Conservation (phyloP, 2,113 vertebrate species). For the Misgurnus mizolepis region DNA sequence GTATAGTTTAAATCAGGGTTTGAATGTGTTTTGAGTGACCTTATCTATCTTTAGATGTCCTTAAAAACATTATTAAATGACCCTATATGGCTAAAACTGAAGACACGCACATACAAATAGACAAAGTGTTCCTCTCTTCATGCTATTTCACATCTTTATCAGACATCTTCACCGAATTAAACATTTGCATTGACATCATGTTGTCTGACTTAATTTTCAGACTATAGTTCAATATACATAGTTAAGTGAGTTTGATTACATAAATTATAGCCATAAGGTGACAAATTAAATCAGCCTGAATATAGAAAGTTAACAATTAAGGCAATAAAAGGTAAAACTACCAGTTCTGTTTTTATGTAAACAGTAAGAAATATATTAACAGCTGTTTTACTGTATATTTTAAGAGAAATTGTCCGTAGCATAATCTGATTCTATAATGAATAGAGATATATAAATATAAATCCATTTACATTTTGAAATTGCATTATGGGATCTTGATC, state of each 20-base stretch:
- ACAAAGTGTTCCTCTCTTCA: neutral
- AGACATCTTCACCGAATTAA: neutral
- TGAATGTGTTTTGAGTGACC: slow-evolving; percentile 12
- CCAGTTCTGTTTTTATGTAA: too few species aligned
- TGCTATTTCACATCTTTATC: neutral
- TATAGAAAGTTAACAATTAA: neutral
- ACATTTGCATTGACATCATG: neutral
- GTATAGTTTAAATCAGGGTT: neutral
- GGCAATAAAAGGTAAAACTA: neutral
- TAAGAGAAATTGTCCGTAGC: too few species aligned
- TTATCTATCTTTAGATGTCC: slow-evolving; percentile 7
- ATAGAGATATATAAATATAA: too few species aligned
- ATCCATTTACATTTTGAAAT: neutral
- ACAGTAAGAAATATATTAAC: too few species aligned
- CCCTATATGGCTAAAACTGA: neutral
- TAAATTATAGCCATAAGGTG: neutral
- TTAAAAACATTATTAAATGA: neutral
- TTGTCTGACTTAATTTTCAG: neutral
- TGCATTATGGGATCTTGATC: neutral
- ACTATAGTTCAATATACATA: too few species aligned
- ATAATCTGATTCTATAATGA: too few species aligned
- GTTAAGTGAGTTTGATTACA: neutral
- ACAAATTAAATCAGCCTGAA: neutral
- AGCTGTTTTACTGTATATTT: too few species aligned
- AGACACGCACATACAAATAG: neutral